Evolutionary conservation across 2,113 vertebrate species (phyloP).

Genomic region (Paraplagusia blochii): DNA sequence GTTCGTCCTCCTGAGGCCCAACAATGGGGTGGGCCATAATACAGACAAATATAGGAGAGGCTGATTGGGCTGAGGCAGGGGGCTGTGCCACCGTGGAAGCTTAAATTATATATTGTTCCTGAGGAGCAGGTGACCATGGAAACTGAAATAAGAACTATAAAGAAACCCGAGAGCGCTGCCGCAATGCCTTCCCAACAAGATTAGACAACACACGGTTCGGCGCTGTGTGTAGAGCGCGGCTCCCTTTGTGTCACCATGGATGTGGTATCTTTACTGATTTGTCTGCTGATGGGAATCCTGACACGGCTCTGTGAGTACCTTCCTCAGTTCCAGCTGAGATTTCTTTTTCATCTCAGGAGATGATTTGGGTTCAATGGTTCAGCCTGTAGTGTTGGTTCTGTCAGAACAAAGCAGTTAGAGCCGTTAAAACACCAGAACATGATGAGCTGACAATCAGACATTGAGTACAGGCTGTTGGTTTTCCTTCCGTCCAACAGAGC

Average conservation of each 20-base stretch:
- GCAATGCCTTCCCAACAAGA: slow-evolving; percentile 47
- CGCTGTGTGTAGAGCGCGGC: slow-evolving; percentile 18
- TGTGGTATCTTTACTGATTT: slow-evolving; percentile 49
- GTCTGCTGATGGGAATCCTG: slow-evolving; percentile 58
- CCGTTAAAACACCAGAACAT: too few species aligned
- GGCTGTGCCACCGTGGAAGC: slow-evolving; percentile 15
- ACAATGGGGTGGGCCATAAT: slow-evolving; percentile 4
- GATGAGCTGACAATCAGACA: too few species aligned
- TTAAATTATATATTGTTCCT: slow-evolving; percentile 71
- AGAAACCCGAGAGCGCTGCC: slow-evolving; percentile 74
- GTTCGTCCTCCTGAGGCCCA: too few species aligned
- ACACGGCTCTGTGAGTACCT: slow-evolving; percentile 70
- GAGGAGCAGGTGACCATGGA: slow-evolving; percentile 71
- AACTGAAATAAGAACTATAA: slow-evolving; percentile 76
- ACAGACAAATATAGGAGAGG: neutral
- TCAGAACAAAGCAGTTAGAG: too few species aligned
- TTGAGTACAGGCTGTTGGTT: too few species aligned
- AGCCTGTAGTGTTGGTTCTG: too few species aligned
- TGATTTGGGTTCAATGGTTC: too few species aligned
- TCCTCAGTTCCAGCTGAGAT: slow-evolving; percentile 6
- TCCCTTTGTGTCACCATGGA: slow-evolving; percentile 60
- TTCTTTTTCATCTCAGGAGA: too few species aligned
- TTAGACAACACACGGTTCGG: slow-evolving; percentile 50
- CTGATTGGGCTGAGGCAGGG: slow-evolving; percentile 39
- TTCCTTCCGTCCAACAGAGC: too few species aligned